Conservation (phyloP, 2,888 invertebrate species). For the Aquatica leii region DNA sequence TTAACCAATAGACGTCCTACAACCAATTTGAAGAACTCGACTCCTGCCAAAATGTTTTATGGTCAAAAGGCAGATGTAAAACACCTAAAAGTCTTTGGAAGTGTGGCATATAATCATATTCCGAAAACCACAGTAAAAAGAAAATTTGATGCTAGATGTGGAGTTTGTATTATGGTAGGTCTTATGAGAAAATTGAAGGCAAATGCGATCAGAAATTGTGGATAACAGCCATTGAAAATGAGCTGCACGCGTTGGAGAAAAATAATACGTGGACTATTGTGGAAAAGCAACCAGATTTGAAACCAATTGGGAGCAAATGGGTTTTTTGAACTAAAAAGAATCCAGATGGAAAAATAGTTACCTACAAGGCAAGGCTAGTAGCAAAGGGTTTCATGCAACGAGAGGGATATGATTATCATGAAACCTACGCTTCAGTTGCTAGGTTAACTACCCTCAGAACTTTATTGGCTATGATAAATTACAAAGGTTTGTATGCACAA, state of each 20-base stretch:
- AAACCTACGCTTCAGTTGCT: background rate
- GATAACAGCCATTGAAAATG: background rate
- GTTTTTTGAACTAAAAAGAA: background rate
- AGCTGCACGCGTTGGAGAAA: background rate
- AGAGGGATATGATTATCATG: background rate
- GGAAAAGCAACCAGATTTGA: background rate
- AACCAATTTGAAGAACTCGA: background rate
- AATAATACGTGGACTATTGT: background rate
- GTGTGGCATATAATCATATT: background rate
- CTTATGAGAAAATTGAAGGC: background rate
- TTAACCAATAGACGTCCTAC: background rate
- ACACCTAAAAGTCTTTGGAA: too few relatives aligned
- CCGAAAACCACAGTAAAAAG: background rate
- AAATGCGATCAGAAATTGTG: background rate
- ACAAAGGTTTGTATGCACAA: background rate
- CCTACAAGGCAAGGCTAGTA: background rate
- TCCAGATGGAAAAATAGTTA: background rate
- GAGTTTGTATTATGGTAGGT: too few relatives aligned
- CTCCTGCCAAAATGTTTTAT: too few relatives aligned
- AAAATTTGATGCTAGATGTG: too few relatives aligned
- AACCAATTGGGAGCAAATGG: background rate
- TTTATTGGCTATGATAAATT: background rate
- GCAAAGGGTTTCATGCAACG: slow-evolving; percentile 2
- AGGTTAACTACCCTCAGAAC: background rate
- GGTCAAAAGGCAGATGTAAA: too few relatives aligned